Evolutionary conservation across 2,113 vertebrate genomes (phyloP).

Genomic region (Pedionomus torquatus): DNA sequence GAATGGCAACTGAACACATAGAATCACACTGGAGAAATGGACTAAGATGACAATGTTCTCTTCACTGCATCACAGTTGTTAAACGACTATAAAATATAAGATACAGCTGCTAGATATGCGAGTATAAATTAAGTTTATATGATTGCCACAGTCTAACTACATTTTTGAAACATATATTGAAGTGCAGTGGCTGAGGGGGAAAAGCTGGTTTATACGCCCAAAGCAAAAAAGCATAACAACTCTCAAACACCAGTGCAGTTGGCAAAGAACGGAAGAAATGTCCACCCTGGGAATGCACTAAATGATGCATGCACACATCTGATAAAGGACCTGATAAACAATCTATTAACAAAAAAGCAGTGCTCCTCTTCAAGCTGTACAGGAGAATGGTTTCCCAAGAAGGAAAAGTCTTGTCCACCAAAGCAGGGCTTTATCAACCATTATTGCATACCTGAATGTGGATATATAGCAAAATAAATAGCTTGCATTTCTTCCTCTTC

Average conservation of each 20-base stretch:
- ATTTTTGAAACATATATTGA: not conserved
- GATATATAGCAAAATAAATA: not conserved
- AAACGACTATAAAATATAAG: not conserved
- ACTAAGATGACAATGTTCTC: not conserved
- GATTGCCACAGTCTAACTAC: not conserved
- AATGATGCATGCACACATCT: not conserved
- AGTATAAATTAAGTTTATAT: not conserved
- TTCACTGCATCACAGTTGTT: not conserved
- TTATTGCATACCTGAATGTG: not conserved
- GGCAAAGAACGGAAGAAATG: not conserved
- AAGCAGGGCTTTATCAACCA: not conserved
- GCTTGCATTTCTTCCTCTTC: not conserved
- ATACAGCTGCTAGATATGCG: not conserved
- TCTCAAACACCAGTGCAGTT: not conserved
- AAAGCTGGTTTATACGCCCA: not conserved
- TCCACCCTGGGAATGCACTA: not conserved
- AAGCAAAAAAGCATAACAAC: not conserved
- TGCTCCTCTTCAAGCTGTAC: not conserved
- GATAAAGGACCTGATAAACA: not conserved
- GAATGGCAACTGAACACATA: not conserved
- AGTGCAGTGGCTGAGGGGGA: not conserved
- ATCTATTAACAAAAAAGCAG: not conserved
- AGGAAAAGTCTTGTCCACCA: not conserved
- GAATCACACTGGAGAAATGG: not conserved
- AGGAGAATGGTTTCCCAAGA: not conserved